A percentile compares a stretch with the other conserved stretches of the same genome.
phyloP scores from a whole-genome alignment of 2,888 invertebrate genomes.

The Sericinus montela region DNA sequence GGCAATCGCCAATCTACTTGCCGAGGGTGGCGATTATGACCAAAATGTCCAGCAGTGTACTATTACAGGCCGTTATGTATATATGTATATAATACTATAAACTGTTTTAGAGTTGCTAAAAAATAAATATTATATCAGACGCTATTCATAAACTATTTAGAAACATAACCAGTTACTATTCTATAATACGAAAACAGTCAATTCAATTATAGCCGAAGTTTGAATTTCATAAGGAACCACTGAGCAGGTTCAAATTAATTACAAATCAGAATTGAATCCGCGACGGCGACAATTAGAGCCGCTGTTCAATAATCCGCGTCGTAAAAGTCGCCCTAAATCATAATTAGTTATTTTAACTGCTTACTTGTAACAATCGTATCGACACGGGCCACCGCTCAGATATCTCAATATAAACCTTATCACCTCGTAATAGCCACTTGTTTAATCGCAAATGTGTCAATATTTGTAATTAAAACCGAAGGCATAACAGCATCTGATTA shows the following conservation, averaged over 20 bases:
- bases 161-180: not conserved
- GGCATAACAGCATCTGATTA: constrained; percentile 1
- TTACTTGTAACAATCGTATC: constrained; percentile 1
- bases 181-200: not conserved
- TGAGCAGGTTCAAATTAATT: constrained; percentile 22
- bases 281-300: constrained; percentile 22
- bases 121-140: not conserved
- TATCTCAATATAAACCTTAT: constrained; percentile 17
- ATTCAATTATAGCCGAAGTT: constrained; percentile 7
- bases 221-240: constrained; percentile 10
- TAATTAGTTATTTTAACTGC: constrained; percentile 25
- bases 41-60: too few species aligned
- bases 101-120: too few species aligned
- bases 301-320: constrained; percentile 28
- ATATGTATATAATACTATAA: too few species aligned
- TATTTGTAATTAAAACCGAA: constrained; percentile 16
- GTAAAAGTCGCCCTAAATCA: constrained; percentile 37
- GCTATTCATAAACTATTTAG: not conserved
- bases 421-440: constrained; percentile 2
- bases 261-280: constrained; percentile 24
- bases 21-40: too few species aligned
- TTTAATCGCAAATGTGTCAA: constrained; percentile 11
- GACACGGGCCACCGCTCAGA: not conserved
- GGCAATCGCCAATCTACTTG: too few species aligned
- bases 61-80: too few species aligned